Evolutionary conservation across 1,140 invertebrate species (phyloP).

Genomic region (Drosophila prosaltans): DNA sequence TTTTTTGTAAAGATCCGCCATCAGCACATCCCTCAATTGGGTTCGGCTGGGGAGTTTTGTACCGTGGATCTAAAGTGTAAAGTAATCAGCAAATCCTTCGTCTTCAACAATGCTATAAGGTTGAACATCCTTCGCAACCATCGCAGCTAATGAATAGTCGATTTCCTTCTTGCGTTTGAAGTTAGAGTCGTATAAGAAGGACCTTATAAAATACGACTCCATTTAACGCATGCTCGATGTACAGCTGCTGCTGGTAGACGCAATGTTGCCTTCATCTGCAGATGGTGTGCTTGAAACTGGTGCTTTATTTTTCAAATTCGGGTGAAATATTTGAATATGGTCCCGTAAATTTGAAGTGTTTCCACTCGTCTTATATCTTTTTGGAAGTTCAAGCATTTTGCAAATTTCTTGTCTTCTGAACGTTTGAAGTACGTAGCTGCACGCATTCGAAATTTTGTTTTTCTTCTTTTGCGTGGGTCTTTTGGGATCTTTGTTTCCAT

Average conservation of each 20-base stretch:
- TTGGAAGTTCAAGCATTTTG: not conserved
- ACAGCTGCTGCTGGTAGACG: conserved; percentile 27
- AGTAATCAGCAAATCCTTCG: conserved; percentile 25
- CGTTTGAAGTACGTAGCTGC: not conserved
- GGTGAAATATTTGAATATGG: conserved; percentile 4
- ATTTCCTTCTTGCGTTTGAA: conserved; percentile 26
- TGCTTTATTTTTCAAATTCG: not conserved
- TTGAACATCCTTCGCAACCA: too few relatives aligned
- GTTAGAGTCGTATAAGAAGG: conserved; percentile 33
- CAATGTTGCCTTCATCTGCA: too few relatives aligned
- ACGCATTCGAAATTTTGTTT: not conserved
- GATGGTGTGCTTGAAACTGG: too few relatives aligned
- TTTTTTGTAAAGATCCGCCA: conserved; percentile 12
- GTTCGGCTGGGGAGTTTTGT: conserved; percentile 34
- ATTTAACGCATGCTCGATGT: conserved; percentile 34
- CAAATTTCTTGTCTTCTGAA: not conserved
- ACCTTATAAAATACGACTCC: conserved; percentile 30
- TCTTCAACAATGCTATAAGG: not conserved
- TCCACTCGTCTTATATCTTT: conserved; percentile 3
- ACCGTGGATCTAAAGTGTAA: conserved; percentile 26
- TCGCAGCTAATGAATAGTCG: conserved; percentile 25
- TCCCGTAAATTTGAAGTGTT: conserved; percentile 8
- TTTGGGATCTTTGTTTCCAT: not conserved
- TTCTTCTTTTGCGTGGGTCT: not conserved
- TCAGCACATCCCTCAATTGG: conserved; percentile 20